These are phyloP conservation scores for Trogon surrucura DNA, from an alignment of 2,113 vertebrate species.

Conservation along the genomic window DNA sequence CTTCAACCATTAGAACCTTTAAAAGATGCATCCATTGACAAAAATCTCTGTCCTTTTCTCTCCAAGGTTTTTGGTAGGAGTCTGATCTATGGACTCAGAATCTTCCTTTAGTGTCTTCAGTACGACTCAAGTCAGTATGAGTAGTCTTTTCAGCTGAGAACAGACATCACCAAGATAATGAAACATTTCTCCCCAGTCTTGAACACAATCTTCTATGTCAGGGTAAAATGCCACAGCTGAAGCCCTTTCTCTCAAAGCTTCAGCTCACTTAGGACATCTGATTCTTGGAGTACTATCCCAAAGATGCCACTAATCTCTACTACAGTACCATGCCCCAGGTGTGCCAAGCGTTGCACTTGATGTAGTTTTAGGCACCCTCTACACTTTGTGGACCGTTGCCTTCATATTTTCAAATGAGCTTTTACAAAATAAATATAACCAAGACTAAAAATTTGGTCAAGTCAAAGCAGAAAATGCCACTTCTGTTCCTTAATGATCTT, in stretches of 20 bases:
- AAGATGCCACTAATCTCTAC: neutral
- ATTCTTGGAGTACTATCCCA: neutral
- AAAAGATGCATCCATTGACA: neutral
- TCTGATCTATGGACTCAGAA: neutral
- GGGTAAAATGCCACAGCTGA: neutral
- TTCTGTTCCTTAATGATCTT: neutral
- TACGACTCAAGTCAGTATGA: neutral
- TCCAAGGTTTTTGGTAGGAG: neutral
- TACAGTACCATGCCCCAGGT: neutral
- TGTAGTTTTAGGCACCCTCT: neutral
- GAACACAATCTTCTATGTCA: neutral
- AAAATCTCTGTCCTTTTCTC: neutral
- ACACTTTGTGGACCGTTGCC: neutral
- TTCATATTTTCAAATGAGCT: neutral
- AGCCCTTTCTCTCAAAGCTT: neutral
- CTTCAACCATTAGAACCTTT: neutral
- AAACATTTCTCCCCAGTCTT: neutral
- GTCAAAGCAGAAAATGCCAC: conserved; percentile 25
- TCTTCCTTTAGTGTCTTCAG: conserved; percentile 7
- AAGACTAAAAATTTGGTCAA: neutral
- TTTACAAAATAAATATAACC: neutral
- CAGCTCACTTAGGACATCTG: neutral
- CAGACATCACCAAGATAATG: neutral
- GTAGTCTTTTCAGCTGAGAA: neutral
- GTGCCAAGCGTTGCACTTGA: neutral